Evolutionary conservation across 2,113 vertebrate species (phyloP).

Genomic region (Picathartes gymnocephalus): DNA sequence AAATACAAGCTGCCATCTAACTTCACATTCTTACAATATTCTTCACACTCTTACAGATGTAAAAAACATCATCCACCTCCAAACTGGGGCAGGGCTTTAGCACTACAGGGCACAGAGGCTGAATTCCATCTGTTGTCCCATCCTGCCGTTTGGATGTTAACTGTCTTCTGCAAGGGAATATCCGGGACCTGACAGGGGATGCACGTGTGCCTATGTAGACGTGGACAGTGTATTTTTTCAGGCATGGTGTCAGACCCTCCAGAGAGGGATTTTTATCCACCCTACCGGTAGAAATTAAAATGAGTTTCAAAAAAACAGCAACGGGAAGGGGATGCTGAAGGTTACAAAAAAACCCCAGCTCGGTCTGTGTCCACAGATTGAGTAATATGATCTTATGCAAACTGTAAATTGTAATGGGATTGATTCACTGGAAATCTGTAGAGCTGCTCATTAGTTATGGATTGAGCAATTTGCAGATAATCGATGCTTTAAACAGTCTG

Average conservation of each 20-base stretch:
- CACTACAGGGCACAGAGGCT: background rate
- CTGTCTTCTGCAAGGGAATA: background rate
- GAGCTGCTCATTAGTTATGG: slow-evolving; percentile 20
- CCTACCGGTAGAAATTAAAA: background rate
- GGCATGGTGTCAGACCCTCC: background rate
- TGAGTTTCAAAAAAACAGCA: background rate
- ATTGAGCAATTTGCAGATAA: slow-evolving; percentile 32
- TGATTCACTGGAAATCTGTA: slow-evolving; percentile 3
- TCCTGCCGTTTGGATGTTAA: slow-evolving; percentile 19
- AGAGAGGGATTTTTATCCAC: background rate
- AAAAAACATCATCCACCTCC: background rate
- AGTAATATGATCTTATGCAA: background rate
- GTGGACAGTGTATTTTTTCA: background rate
- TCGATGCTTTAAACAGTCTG: background rate
- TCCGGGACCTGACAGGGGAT: background rate
- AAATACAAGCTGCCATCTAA: background rate
- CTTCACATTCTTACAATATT: slow-evolving; percentile 10
- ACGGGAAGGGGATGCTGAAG: background rate
- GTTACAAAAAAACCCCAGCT: background rate
- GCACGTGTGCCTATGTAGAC: background rate
- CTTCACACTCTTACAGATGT: background rate
- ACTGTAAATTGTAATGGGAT: slow-evolving; percentile 29
- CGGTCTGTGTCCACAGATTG: background rate
- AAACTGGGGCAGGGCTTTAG: background rate
- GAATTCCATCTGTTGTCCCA: background rate